Base-by-base conservation (phyloP, 2,888 invertebrate genomes). In the Synanthedon andrenaeformis region DNA sequence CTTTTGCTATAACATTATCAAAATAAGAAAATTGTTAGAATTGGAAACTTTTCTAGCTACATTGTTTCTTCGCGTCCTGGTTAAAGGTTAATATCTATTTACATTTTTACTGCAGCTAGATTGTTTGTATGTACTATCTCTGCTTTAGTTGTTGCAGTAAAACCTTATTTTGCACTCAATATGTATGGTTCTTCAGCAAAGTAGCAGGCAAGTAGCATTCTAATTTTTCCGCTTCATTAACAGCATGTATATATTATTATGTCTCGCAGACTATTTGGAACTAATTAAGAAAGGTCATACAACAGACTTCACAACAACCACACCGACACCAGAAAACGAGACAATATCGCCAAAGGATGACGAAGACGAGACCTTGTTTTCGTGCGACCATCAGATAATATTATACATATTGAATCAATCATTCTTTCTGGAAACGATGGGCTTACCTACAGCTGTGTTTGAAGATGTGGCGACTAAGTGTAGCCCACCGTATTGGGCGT, bases 311-410 rank as follows among this genome's bases (percentile, higher is more conserved):
- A 64, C 71, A 4, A 75, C 76, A 10, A 63, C 67, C 4, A 66
- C 71, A 2, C 52, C 59, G n/a, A 55, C 60, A 10, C 59, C 60
- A 4, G 62, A 63, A 12, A 74, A 74, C 35, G 64, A 78, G 70
- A 66, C 79, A 58, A 62, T 68, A 49, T 66, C 69, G 4, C 69
- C 77, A 13, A 81, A 89, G 51, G 79, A 84, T 49, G 80, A 80
- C 23, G 77, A 87, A 59, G 79, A 85, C 52, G 68, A 71, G 51
- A 81, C 70, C 50, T 76, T 79, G 13, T 89, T 90, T 62, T 90
- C 94, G 2, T 95, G 95, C 74, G 95, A 95, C 72, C 91, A 92
- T 69, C 89, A 90, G 58, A 90, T 92, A 55, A 90, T 89, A 42
- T 80, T 95, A 3, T 95, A 92, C 71, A 90, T 92, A 52, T 74